A percentile compares a stretch with the other conserved stretches of the same genome.
These are phyloP conservation scores for Gymnodraco acuticeps DNA, from an alignment of 2,797 vertebrate species.

Conservation along the genomic window DNA sequence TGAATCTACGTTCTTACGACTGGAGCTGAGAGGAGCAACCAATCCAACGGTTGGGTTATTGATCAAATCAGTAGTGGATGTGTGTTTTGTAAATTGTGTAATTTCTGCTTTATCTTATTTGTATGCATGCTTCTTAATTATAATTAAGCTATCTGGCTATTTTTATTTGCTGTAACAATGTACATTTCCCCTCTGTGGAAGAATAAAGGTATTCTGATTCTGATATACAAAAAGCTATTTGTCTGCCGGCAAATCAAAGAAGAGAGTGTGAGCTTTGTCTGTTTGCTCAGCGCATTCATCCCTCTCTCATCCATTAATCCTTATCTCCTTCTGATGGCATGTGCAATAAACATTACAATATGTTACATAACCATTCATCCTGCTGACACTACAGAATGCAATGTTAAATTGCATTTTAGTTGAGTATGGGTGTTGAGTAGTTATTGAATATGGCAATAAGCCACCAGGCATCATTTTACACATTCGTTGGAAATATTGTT, in stretches of 20 bases:
- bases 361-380: constrained; percentile 10
- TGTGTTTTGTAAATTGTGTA: too few species aligned
- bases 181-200: too few species aligned
- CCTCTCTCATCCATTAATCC: constrained; percentile 46
- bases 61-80: background rate
- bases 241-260: background rate
- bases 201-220: too few species aligned
- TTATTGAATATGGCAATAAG: too few species aligned
- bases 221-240: background rate
- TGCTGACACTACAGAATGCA: background rate
- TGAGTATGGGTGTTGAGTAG: background rate
- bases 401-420: background rate
- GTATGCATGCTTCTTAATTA: too few species aligned
- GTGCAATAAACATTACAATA: background rate
- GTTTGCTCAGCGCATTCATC: background rate
- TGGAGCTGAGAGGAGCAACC: background rate
- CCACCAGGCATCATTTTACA: too few species aligned
- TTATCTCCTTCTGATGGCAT: constrained; percentile 3
- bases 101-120: too few species aligned
- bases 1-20: background rate
- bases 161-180: too few species aligned
- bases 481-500: too few species aligned
- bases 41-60: background rate
- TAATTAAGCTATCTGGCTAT: too few species aligned
- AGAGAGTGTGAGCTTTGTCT: background rate